A percentile compares a stretch with the other conserved stretches of the same genome.
Conservation (phyloP, 2,797 vertebrate species). For the Pseudotriccus pelzelni region DNA sequence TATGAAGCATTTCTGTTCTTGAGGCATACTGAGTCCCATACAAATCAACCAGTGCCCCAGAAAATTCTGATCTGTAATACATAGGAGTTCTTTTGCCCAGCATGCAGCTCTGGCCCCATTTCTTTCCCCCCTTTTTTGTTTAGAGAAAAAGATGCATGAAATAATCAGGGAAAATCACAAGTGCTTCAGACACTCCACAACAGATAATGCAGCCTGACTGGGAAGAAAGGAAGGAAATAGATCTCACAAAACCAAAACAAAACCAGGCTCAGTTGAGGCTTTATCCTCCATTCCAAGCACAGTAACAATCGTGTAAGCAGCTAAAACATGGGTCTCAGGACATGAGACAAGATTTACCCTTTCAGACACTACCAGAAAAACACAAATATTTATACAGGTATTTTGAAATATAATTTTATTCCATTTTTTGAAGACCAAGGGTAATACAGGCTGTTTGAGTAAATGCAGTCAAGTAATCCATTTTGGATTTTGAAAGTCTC, state of each 20-base stretch:
- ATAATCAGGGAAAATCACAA: not conserved
- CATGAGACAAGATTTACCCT: not conserved
- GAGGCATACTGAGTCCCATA: not conserved
- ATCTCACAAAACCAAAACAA: not conserved
- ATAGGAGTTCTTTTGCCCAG: not conserved
- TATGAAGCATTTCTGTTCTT: not conserved
- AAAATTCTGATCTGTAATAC: not conserved
- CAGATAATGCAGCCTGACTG: not conserved
- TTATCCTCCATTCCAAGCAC: not conserved
- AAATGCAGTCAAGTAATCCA: slow-evolving; percentile 14
- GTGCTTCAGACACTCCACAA: not conserved
- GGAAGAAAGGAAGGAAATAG: not conserved
- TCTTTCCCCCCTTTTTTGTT: accelerated
- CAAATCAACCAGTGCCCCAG: not conserved
- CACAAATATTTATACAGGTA: not conserved
- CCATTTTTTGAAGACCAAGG: slow-evolving; percentile 22
- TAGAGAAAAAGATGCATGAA: not conserved
- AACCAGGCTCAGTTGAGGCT: not conserved
- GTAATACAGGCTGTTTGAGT: slow-evolving; percentile 21
- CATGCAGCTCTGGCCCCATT: not conserved
- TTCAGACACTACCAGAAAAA: not conserved
- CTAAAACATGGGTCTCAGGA: not conserved
- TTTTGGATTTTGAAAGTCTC: slow-evolving; percentile 23
- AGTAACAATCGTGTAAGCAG: not conserved
- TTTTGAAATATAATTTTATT: slow-evolving; percentile 13